Evolutionary conservation across 1,140 invertebrate species (phyloP), one percentile per base, ranked within the genome.

Genomic region (Aphelinus certus): DNA sequence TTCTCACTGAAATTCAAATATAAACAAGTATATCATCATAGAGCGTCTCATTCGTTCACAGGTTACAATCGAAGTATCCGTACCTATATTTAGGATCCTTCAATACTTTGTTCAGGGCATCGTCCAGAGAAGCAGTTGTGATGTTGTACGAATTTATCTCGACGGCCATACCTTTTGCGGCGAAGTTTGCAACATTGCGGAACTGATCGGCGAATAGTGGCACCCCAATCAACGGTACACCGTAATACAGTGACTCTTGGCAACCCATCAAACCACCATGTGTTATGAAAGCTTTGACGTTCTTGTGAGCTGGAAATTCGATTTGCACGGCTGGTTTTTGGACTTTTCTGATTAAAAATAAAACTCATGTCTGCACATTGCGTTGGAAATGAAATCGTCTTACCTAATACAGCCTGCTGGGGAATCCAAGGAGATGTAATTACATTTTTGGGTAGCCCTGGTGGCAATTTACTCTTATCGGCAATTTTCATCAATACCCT

Each of bases 351-450:
- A 26, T 26, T 26, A 26, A 26, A 26, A 26, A 26, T 26, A 26
- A 26, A 26, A 0, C 0, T 0, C 26, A 26, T 26, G 26, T 26
- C 26, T 26, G 26, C 26, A 26, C 26, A 26, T 26, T 26, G 26
- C 26, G 26, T 26, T 26, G 26, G 0, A 0, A 26, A 26, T 26
- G 55, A 26, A 26, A 26, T 26, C 26, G 26, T 26, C 26, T 26
- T 82, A 92, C 91, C 89, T 80, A 92, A 84, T 75, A 92, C 85
- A 79, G 90, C 89, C 78, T 89, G 89, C 83, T 92, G 92, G 3
- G 92, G 91, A 42, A 92, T 80, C 92, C 91, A 92, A 79, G 87
- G 85, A 77, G 88, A 83, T 51, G 88, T 85, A 83, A 89, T 89
- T 48, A 92, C 88, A 81, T 92, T 92, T 76, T 84, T 82, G 53